These are phyloP conservation scores for Panthera tigris DNA, from an alignment of 2,113 vertebrate species.

Conservation along the genomic window DNA sequence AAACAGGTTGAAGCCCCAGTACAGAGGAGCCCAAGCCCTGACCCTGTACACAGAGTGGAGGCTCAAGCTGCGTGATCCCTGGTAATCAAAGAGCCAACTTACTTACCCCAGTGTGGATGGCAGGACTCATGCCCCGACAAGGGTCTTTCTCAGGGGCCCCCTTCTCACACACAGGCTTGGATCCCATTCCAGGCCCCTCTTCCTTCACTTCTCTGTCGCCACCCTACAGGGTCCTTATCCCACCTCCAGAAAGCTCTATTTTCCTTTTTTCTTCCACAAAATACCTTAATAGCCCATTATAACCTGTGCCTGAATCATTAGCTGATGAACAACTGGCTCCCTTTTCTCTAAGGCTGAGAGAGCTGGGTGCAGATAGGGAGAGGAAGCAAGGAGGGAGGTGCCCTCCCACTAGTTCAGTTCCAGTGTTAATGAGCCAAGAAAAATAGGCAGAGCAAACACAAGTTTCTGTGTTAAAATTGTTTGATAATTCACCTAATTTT, in stretches of 20 bases:
- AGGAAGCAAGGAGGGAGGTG: neutral
- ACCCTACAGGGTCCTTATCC: neutral
- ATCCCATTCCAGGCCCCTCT: neutral
- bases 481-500: neutral
- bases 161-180: neutral
- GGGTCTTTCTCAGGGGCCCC: neutral
- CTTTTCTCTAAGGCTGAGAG: neutral
- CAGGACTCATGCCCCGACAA: neutral
- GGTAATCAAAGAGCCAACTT: neutral
- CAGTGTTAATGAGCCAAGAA: neutral
- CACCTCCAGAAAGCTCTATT: conserved; percentile 1
- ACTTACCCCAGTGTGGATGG: neutral
- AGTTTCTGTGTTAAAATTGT: neutral
- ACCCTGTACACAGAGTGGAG: neutral
- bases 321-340: conserved; percentile 59
- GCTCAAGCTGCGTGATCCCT: fast-evolving
- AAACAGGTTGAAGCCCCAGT: neutral
- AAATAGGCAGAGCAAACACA: neutral
- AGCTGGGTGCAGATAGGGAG: neutral
- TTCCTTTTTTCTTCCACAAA: conserved; percentile 24
- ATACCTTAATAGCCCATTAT: conserved; percentile 57
- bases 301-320: conserved; percentile 57
- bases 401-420: neutral
- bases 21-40: neutral
- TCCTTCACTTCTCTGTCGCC: fast-evolving